Evolutionary conservation across 2,888 invertebrate genomes (phyloP), one percentile per base, ranked within the genome.

Genomic region (Harpalus rubripes): DNA sequence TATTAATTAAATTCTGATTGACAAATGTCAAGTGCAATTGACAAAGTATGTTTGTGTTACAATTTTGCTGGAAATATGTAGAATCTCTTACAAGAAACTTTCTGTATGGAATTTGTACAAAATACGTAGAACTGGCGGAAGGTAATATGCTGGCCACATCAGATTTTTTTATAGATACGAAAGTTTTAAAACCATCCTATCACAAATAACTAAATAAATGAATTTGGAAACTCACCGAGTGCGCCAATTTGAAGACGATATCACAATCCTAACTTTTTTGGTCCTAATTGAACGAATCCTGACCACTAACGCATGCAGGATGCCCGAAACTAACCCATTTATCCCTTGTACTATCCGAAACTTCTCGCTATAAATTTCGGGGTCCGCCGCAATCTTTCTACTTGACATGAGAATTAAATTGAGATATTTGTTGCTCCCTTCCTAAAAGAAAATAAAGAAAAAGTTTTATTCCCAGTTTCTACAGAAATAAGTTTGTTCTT

Each of bases 351-450:
- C 44, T 10, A 52, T 12, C 44, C 44, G 12, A 52, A 52, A 12
- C 4, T 32, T 52, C 10, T 7, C 12, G 44, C 44, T 8, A 52
- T 52, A 52, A 52, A 52, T 52, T 52, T 12, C 8, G 4, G 44
- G 44, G 44, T 52, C 44, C 44, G 6, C 10, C 44, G 10, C 44
- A 6, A 52, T 52, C 44, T 52, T 52, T 52, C 44, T 52, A 52
- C 44, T 52, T 52, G 44, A 52, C 44, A 52, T 52, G 44, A 52
- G 44, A 52, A 52, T 52, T 52, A 52, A 52, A 52, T 52, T 52
- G 44, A 52, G 44, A 52, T 52, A 52, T 52, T 52, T 52, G 44
- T 52, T 52, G 44, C 44, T 52, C 44, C 44, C 10, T 52, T 52
- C 44, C 44, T 52, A 52, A 52, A 52, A 12, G 12, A 8, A 52